Evolutionary conservation across 2,888 invertebrate species (phyloP).

Genomic region (Capitulum mitella): DNA sequence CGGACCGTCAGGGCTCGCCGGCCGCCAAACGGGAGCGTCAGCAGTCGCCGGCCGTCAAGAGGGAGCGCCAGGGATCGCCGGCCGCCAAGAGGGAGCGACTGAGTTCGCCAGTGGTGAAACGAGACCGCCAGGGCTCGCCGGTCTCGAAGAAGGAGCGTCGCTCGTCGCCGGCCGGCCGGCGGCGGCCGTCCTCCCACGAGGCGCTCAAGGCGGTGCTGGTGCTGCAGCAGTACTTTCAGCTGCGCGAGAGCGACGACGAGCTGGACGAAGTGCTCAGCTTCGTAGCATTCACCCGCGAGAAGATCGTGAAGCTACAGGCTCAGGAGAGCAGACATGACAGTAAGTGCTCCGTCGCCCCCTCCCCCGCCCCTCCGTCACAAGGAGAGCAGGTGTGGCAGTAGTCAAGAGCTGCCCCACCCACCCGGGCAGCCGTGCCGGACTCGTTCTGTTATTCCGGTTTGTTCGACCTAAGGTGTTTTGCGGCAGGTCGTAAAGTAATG

Average conservation of each 20-base stretch:
- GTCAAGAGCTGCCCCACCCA: no score
- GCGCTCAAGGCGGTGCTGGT: conserved; percentile 13
- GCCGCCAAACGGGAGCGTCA: background rate
- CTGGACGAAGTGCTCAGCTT: conserved; percentile 20
- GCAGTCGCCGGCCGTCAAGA: background rate
- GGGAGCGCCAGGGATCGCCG: background rate
- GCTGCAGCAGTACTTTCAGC: conserved; percentile 19
- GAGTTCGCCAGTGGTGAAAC: no score
- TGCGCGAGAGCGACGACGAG: background rate
- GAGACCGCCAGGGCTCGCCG: no score
- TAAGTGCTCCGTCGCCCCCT: background rate
- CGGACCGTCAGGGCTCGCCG: background rate
- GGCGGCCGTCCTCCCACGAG: conserved; percentile 10
- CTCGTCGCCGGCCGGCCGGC: background rate
- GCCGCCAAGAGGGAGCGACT: background rate
- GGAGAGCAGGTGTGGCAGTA: no score
- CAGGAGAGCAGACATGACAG: conserved; percentile 3
- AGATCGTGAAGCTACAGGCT: background rate
- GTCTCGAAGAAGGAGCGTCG: background rate
- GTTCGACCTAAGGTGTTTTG: no score
- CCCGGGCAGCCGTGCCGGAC: no score
- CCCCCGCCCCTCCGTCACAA: no score
- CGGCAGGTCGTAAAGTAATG: no score
- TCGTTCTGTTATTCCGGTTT: no score
- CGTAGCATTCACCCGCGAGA: background rate